phyloP scores from a whole-genome alignment of 2,797 vertebrate genomes.

The Artibeus lituratus region DNA sequence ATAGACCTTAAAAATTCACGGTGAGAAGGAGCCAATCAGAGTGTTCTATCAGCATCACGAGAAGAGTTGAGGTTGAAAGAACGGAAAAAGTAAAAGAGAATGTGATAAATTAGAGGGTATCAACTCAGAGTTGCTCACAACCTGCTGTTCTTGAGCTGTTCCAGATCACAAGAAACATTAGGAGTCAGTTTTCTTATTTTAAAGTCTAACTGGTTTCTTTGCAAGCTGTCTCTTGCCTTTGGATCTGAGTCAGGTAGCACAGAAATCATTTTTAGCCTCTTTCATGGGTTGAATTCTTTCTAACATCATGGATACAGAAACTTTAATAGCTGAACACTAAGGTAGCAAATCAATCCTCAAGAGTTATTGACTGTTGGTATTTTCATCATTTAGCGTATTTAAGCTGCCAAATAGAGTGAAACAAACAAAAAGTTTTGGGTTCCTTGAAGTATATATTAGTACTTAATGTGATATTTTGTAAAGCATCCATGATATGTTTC shows the following conservation, averaged over 20 bases:
- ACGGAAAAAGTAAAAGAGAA: neutral
- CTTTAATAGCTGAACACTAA: constrained; percentile 16
- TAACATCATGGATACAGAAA: constrained; percentile 30
- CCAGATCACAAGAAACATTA: neutral
- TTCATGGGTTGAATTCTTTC: neutral
- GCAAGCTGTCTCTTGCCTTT: neutral
- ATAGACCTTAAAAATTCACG: neutral
- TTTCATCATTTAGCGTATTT: constrained; percentile 65
- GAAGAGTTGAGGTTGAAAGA: neutral
- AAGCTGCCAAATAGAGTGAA: constrained; percentile 50
- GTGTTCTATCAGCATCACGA: neutral
- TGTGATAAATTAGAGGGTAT: neutral
- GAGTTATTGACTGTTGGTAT: constrained; percentile 44
- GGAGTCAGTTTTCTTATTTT: neutral
- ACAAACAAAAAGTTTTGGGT: constrained; percentile 49
- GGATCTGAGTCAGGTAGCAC: neutral
- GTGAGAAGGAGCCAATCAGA: neutral
- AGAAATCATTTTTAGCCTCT: neutral
- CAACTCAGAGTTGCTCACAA: neutral
- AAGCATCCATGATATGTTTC: constrained; percentile 55
- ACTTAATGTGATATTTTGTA: constrained; percentile 53
- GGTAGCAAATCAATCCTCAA: constrained; percentile 32
- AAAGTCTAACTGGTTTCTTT: neutral
- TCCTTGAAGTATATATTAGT: constrained; percentile 61
- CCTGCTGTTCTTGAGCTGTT: neutral